Conservation (phyloP, 2,797 vertebrate genomes). For the Chiloscyllium punctatum region DNA sequence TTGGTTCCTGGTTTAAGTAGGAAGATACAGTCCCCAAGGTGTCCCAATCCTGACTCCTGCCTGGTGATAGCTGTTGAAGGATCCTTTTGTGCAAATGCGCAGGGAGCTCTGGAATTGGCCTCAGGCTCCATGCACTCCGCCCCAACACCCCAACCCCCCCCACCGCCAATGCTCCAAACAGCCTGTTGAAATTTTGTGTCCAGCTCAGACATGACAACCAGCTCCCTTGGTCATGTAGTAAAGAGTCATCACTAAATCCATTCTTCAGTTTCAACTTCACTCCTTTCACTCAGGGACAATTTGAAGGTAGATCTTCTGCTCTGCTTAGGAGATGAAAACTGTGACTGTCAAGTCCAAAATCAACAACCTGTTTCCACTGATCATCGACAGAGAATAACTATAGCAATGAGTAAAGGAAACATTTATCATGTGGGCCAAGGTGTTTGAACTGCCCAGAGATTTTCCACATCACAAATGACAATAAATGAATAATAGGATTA, state of each 20-base stretch:
- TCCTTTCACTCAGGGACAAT: background rate
- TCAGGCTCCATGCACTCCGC: background rate
- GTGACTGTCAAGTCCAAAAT: background rate
- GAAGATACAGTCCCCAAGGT: background rate
- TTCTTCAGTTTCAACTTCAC: background rate
- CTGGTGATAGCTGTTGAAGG: background rate
- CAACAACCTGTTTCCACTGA: background rate
- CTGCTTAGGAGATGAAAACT: background rate
- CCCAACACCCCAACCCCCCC: too few relatives aligned
- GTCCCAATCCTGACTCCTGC: background rate
- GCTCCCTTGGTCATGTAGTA: background rate
- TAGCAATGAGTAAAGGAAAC: background rate
- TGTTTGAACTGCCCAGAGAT: background rate
- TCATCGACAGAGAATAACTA: background rate
- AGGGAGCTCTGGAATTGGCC: background rate
- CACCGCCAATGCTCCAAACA: background rate
- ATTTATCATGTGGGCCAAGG: background rate
- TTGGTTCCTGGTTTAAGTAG: background rate
- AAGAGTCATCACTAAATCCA: background rate
- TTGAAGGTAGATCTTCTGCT: background rate
- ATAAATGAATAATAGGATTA: slow-evolving; percentile 19
- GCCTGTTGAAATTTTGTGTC: background rate
- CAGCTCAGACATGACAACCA: background rate
- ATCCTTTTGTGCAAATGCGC: background rate
- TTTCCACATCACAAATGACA: background rate